Base-by-base conservation (phyloP, 2,113 vertebrate species). In the Myotis davidii region DNA sequence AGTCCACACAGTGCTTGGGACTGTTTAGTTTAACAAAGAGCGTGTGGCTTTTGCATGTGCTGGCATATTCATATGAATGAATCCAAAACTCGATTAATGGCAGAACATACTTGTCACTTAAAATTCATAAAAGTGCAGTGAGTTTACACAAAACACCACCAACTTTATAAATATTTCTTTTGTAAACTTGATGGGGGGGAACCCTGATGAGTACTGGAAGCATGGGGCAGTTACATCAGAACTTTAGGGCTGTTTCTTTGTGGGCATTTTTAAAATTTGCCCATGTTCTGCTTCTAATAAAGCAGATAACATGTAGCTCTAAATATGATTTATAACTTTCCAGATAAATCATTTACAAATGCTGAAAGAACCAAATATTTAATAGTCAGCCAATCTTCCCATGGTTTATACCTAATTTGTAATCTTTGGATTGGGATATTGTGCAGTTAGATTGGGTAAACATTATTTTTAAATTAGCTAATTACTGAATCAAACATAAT, bases 11-110 rank as follows among this genome's bases (percentile, higher is more conserved):
- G 94, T 96, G 79, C 96, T 94, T 88, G 89, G 78, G 91, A 88
- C 94, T 97, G 91, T 97, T 97, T 97, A 88, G 65, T 96, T 95
- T 95, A 93, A 93, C 94, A 97, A 98, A 96, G 95, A 97, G 95
- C 96, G 88, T 81, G 91, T 96, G 94, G 90, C 21, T 97, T 97
- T 93, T 94, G 61, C 86, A 95, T 93, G 90, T 81, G 54, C 83
- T 94, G 83, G 92, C 83, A 96, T 70, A 88, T 96, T 94, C 73
- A 20, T 88, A 90, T 94, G 85, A 87, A 86, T 87, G 74, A 29
- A 82, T 97, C 88, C 96, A 89, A 95, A 97, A 64, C 79, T 92
- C 87, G 77, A 79, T 92, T 96, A 97, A 95, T 89, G 92, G 78
- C 85, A 97, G 85, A 97, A 89, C 59, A 61, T 73, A 96, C 79